A percentile compares a stretch with the other conserved stretches of the same genome.
Conservation (phyloP, 2,888 invertebrate species). For the Drosophila atripex region DNA sequence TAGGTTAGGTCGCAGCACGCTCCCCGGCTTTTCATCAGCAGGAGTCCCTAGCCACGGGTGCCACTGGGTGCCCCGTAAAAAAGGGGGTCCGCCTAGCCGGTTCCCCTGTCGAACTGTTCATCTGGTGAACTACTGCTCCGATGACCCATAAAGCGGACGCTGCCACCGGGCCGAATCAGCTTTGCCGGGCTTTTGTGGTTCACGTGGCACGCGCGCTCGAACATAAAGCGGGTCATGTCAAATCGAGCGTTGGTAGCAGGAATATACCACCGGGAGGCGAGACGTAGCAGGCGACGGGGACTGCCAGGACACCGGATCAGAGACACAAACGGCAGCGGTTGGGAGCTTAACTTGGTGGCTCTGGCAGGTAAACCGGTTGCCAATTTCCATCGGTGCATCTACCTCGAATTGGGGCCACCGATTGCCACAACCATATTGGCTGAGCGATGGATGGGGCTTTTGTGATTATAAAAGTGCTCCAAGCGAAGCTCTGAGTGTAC, state of each 20-base stretch:
- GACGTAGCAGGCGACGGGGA: background rate
- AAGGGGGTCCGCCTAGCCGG: background rate
- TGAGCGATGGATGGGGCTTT: background rate
- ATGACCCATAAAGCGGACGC: constrained; percentile 73
- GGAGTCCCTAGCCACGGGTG: constrained; percentile 20
- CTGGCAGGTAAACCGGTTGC: constrained; percentile 17
- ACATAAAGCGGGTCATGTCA: constrained; percentile 51
- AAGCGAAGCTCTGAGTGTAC: background rate
- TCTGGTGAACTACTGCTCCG: constrained; percentile 50
- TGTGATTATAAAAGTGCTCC: constrained; percentile 3
- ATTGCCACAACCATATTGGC: constrained; percentile 6
- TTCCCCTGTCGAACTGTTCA: background rate
- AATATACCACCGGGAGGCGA: background rate
- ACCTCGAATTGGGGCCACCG: constrained; percentile 29
- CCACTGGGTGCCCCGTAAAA: background rate
- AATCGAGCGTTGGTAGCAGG: constrained; percentile 47
- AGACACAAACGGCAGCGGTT: constrained; percentile 13
- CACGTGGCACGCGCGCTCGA: constrained; percentile 57
- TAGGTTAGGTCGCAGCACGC: constrained; percentile 70
- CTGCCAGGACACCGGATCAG: constrained; percentile 11
- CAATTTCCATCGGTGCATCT: constrained; percentile 66
- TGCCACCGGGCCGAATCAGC: constrained; percentile 38
- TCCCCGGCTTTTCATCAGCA: constrained; percentile 70
- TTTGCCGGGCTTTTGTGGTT: constrained; percentile 59
- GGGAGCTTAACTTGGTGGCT: constrained; percentile 29